Percentiles rank a stretch among this genome's conserved stretches.
phyloP scores from a whole-genome alignment of 1,140 invertebrate genomes.

The Ceratoteleas bidentatus region DNA sequence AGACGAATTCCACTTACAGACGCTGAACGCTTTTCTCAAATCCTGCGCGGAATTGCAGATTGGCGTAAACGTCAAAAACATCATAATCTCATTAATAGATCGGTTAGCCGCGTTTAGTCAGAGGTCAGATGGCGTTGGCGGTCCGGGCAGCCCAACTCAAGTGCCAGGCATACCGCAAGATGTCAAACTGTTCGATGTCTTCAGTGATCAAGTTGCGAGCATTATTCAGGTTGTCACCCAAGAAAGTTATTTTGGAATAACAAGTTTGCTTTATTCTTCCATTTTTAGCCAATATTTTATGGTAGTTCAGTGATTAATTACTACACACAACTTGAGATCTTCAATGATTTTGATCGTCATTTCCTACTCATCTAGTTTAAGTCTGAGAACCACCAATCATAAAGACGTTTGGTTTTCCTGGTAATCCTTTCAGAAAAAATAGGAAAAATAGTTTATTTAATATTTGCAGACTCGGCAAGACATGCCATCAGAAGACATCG shows the following conservation, averaged over 20 bases:
- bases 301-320: conserved; percentile 70
- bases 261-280: background rate
- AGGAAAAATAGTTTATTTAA: background rate
- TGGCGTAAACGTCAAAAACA: conserved; percentile 98
- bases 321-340: conserved; percentile 68
- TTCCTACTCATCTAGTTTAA: conserved; percentile 78
- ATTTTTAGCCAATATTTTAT: background rate
- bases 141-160: conserved; percentile 79
- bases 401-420: background rate
- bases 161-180: conserved; percentile 89
- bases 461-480: conserved; percentile 89
- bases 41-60: conserved; percentile 98
- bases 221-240: conserved; percentile 93
- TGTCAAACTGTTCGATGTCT: conserved; percentile 98
- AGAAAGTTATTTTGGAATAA: background rate
- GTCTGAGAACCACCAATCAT: conserved; percentile 74
- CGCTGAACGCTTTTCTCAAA: conserved; percentile 96
- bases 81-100: conserved; percentile 98
- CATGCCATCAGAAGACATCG: conserved; percentile 97
- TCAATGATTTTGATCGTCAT: conserved; percentile 60
- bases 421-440: too few species aligned
- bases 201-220: conserved; percentile 97
- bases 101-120: conserved; percentile 92
- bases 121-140: conserved; percentile 84
- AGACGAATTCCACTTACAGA: conserved; percentile 99